Conservation (phyloP, 1,140 invertebrate species). For the Matsumurasca onukii region DNA sequence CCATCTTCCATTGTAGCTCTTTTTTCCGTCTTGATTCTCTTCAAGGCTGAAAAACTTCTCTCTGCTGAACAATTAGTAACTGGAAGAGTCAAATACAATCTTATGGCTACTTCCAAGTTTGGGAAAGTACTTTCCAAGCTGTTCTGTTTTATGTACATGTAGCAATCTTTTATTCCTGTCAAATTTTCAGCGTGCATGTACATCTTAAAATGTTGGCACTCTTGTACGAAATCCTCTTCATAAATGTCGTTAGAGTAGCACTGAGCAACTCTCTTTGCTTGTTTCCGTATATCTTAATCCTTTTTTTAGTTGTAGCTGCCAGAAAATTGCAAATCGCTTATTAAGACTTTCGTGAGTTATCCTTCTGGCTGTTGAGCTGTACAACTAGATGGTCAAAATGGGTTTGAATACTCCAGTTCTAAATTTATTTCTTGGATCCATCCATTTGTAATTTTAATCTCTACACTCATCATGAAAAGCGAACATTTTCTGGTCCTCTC, state of each 20-base stretch:
- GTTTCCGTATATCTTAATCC: background rate
- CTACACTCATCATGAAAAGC: background rate
- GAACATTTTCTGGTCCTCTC: slow-evolving; percentile 2
- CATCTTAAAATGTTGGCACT: slow-evolving; percentile 17
- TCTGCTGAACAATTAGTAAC: slow-evolving; percentile 1
- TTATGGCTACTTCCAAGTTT: slow-evolving; percentile 1
- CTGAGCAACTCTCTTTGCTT: background rate
- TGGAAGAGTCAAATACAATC: slow-evolving; percentile 13
- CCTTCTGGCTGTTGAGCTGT: background rate
- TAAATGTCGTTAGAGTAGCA: background rate
- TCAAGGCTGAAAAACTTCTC: slow-evolving; percentile 9
- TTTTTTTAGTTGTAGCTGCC: background rate
- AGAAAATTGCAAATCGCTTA: background rate
- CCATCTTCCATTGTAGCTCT: slow-evolving; percentile 21
- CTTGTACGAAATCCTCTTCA: background rate
- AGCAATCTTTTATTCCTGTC: slow-evolving; percentile 6
- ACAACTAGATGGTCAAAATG: slow-evolving; percentile 17
- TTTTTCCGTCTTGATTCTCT: slow-evolving; percentile 9
- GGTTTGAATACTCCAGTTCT: slow-evolving; percentile 8
- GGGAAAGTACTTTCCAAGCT: slow-evolving; percentile 19
- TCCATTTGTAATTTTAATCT: background rate
- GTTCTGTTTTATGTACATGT: background rate
- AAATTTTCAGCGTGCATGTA: slow-evolving; percentile 8
- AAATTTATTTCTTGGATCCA: slow-evolving; percentile 11
- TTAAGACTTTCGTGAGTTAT: slow-evolving; percentile 2